Percentiles rank a stretch among this genome's conserved stretches.
Conservation (phyloP, 2,113 vertebrate species). For the Bolborhynchus lineola region DNA sequence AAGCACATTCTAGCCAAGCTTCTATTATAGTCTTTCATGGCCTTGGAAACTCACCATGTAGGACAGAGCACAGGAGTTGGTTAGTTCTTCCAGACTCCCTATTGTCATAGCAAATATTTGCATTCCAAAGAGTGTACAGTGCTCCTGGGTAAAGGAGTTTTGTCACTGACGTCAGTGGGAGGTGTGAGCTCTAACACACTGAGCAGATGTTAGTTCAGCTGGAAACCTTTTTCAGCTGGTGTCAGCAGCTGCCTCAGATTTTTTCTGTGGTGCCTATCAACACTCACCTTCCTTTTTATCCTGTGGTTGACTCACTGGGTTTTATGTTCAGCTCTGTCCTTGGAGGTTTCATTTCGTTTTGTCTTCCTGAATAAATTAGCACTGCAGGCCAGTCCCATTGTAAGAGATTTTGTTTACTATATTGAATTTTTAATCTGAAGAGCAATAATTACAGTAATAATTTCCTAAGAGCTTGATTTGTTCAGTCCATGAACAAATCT, state of each 20-base stretch:
- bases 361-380: background rate
- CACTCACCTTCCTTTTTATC: background rate
- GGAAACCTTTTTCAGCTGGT: background rate
- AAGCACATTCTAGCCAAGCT: background rate
- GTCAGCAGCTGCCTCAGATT: background rate
- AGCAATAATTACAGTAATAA: background rate
- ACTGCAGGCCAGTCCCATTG: background rate
- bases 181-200: background rate
- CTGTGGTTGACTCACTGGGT: background rate
- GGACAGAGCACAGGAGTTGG: background rate
- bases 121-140: background rate
- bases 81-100: background rate
- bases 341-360: background rate
- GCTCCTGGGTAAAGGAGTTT: background rate
- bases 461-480: background rate
- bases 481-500: background rate
- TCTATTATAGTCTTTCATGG: background rate
- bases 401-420: background rate
- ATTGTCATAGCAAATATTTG: conserved; percentile 21
- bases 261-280: background rate
- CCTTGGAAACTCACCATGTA: background rate
- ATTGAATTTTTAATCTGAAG: conserved; percentile 7
- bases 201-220: conserved; percentile 34
- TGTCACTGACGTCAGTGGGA: background rate
- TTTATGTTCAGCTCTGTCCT: background rate